Base-by-base conservation (phyloP, 2,113 vertebrate species). In the Coreoperca whiteheadi region DNA sequence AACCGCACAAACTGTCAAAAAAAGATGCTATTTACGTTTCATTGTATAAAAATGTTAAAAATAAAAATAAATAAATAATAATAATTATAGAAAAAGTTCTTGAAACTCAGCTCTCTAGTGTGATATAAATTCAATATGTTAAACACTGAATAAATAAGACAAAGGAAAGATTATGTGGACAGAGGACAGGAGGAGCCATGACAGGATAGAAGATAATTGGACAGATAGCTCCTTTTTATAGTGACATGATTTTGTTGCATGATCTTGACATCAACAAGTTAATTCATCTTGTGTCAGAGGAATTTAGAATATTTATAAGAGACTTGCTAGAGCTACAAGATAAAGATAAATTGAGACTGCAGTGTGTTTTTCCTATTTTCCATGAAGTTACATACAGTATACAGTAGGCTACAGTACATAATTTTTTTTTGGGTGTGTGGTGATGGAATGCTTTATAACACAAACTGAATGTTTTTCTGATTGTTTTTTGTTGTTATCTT, bases 401-500 rank as follows among this genome's bases (percentile, higher is more conserved):
- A 79, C 39, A 72, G 72, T 74, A 34, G 32, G 32, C 32, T 34
- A 68, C 16, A 77, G 25, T 81, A 25, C 50, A 23, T 72, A 23
- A n/a, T 60, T 71, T 80, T 43, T 54, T 63, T 54, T 46, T 23
- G 79, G 60, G 61, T 74, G 77, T 87, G 81, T 89, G 50, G 72
- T 89, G 51, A 82, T 88, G 65, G 81, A 87, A 89, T 91, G 91
- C 81, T 86, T 68, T 86, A 57, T 59, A 85, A 90, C 43, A 86
- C 73, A 79, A 79, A 81, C 68, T 90, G 72, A 89, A 82, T 87
- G 81, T 85, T 79, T 82, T 85, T 87, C 78, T 89, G 83, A 79
- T 81, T 92, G 79, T 83, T 70, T 77, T 71, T 86, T 93, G 75
- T 79, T 89, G 85, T 92, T 74, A 81, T 89, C 77, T 91, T 85